Conservation (phyloP, 2,888 invertebrate genomes). For the Dryobotodes eremita region DNA sequence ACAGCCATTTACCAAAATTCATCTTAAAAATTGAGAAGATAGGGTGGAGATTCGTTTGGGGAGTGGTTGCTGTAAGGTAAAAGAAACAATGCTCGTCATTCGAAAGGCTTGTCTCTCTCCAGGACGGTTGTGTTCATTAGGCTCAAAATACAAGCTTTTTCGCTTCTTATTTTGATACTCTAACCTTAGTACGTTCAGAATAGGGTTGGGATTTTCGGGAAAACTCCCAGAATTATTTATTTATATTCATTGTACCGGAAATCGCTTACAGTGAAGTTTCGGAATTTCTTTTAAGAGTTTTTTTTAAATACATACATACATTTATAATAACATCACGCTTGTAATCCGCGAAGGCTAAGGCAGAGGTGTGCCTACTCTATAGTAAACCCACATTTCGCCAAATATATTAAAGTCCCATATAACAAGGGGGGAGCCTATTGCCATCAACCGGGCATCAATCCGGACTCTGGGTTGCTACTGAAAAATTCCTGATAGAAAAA, state of each 20-base stretch:
- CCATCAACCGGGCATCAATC: no score
- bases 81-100: constrained; percentile 30
- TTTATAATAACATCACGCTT: no score
- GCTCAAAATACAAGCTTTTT: constrained; percentile 60
- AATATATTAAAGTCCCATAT: no score
- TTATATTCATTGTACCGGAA: not conserved
- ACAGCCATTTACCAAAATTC: not conserved
- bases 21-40: accelerated
- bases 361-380: no score
- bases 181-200: constrained; percentile 46
- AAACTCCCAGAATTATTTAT: constrained; percentile 13
- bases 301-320: no score
- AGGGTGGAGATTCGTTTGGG: constrained; percentile 16
- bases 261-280: not conserved
- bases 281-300: not conserved
- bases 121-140: constrained; percentile 60
- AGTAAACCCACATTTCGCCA: no score
- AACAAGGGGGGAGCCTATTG: no score
- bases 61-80: not conserved
- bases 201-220: constrained; percentile 34
- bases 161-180: constrained; percentile 55
- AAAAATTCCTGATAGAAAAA: no score
- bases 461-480: no score
- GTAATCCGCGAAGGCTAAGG: no score
- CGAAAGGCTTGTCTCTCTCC: constrained; percentile 58